Base-by-base conservation (phyloP, 2,888 invertebrate species). In the Poecilus cupreus region DNA sequence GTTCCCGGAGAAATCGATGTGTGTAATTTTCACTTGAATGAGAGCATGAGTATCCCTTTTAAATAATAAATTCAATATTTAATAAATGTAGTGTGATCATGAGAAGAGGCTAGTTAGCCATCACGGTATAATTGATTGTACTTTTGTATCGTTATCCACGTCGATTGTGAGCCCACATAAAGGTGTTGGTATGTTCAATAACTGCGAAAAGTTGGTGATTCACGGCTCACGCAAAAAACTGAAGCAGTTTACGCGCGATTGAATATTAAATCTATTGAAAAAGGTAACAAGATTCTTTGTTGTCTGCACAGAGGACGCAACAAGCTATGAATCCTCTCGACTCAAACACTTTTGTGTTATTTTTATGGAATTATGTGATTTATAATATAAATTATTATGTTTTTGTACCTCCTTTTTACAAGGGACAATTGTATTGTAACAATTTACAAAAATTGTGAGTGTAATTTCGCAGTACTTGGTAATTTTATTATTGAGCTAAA, bases 271-370 rank as follows among this genome's bases (percentile, higher is more conserved):
- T 24, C 60, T 24, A 60, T n/a, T 60, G 26, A 60, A 60, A 60
- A 60, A 60, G 13, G 13, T 60, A 60, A 60, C 60, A 60, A 60
- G 60, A 60, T 60, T 60, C 60, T 60, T 60, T 60, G 60, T 60
- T 60, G 16, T 32, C 26, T 10, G 22, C 60, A 32, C 32, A 60
- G 13, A 26, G 26, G 26, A 60, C 18, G 11, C 18, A 22, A 32
- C 32, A 32, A 32, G 32, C 32, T 32, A 32, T 32, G 32, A 32
- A 32, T 32, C 32, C 32, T 32, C 32, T 32, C 4, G 5, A 6
- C 10, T 26, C 26, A 60, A 4, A 4, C 60, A 60, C 60, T 13
- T 22, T 18, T 13, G 18, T 13, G 18, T 1, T 13, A 51, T 22
- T 51, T 51, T 51, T 51, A 51, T 51, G 10, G 13, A 32, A 60